Evolutionary conservation across 1,140 invertebrate species (phyloP).

Genomic region (Cataglyphis hispanica): DNA sequence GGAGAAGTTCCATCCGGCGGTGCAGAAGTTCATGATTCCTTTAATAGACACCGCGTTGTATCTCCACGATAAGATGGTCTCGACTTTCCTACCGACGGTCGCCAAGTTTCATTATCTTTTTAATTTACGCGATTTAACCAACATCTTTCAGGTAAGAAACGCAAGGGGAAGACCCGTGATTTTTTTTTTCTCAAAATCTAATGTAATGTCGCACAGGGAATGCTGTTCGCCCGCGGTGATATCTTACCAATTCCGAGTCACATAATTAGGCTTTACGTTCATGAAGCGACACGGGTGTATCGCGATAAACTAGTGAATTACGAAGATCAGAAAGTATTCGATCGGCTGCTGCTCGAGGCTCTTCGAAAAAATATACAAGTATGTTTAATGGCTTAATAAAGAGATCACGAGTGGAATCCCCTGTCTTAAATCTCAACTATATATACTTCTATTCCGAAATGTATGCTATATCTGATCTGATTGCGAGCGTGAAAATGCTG

Average conservation of each 20-base stretch:
- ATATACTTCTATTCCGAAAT: conserved; percentile 9
- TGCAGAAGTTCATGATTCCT: conserved; percentile 88
- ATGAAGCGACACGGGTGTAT: conserved; percentile 96
- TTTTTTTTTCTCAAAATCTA: background rate
- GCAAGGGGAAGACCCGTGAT: background rate
- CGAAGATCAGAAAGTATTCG: conserved; percentile 91
- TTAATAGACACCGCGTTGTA: conserved; percentile 91
- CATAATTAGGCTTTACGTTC: conserved; percentile 94
- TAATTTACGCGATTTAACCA: conserved; percentile 96
- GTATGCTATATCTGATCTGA: background rate
- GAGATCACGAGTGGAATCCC: background rate
- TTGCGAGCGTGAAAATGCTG: background rate
- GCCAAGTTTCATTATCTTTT: conserved; percentile 98
- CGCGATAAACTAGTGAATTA: conserved; percentile 94
- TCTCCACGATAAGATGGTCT: conserved; percentile 92
- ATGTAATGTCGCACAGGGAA: conserved; percentile 88
- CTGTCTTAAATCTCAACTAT: background rate
- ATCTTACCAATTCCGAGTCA: conserved; percentile 90
- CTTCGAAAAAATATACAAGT: conserved; percentile 95
- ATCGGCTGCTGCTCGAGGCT: conserved; percentile 91
- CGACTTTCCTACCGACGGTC: conserved; percentile 95
- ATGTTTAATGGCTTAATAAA: conserved; percentile 65
- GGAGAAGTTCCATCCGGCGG: conserved; percentile 89
- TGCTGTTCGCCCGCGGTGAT: conserved; percentile 95
- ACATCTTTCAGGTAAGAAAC: conserved; percentile 92